phyloP scores from a whole-genome alignment of 2,888 invertebrate genomes.

The Drosophila nigricruria region DNA sequence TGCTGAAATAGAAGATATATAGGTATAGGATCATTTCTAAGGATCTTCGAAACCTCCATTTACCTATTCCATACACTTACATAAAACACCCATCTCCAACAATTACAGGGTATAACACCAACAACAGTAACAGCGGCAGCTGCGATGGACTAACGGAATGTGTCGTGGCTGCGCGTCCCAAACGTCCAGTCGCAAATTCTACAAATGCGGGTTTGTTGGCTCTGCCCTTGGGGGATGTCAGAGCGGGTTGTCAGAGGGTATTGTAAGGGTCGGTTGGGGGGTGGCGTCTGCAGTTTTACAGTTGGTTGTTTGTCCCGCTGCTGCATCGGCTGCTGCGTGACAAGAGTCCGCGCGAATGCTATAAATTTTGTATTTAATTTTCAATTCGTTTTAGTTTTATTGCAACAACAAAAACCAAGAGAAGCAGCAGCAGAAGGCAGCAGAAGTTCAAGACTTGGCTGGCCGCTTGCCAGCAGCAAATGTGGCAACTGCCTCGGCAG shows the following conservation, averaged over 20 bases:
- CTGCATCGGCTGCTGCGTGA: conserved; percentile 55
- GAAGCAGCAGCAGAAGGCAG: conserved; percentile 27
- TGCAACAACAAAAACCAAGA: conserved; percentile 38
- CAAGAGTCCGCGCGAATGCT: conserved; percentile 73
- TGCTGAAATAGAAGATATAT: too few species aligned
- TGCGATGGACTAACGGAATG: conserved; percentile 51
- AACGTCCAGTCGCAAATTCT: conserved; percentile 35
- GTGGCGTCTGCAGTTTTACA: conserved; percentile 27
- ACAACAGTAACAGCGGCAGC: not conserved
- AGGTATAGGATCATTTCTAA: too few species aligned
- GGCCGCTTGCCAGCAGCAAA: conserved; percentile 48
- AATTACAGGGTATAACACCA: conserved; percentile 13
- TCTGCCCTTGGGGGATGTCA: conserved; percentile 11
- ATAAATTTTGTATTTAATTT: conserved; percentile 80
- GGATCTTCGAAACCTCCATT: too few species aligned
- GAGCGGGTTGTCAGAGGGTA: not conserved
- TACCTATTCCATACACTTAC: too few species aligned
- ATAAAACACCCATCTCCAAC: not conserved
- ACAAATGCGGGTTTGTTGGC: conserved; percentile 27
- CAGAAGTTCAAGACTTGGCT: conserved; percentile 58
- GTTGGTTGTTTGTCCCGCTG: conserved; percentile 42
- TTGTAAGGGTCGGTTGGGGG: too few species aligned
- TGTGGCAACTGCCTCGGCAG: conserved; percentile 21
- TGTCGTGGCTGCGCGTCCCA: conserved; percentile 60
- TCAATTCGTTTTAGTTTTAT: conserved; percentile 79